Conservation (phyloP, 2,888 invertebrate species). For the Sarcophaga carnaria region DNA sequence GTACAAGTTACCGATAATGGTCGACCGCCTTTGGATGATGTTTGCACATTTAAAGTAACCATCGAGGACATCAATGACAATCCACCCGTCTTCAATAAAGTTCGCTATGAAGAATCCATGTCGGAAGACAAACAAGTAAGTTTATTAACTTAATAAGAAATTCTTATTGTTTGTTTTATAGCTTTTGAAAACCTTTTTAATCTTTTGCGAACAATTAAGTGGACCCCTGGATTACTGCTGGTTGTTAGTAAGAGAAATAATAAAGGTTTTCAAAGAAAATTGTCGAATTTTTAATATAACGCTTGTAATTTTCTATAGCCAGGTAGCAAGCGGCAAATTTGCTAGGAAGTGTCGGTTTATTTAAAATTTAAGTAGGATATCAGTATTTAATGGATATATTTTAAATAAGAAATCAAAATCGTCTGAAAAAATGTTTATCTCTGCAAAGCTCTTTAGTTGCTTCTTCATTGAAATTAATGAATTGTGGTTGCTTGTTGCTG, state of each 20-base stretch:
- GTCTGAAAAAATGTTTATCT: too few relatives aligned
- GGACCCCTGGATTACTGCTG: constrained; percentile 79
- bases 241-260: constrained; percentile 69
- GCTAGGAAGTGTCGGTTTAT: too few relatives aligned
- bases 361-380: too few relatives aligned
- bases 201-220: constrained; percentile 71
- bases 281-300: neutral
- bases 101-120: constrained; percentile 88
- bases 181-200: constrained; percentile 17
- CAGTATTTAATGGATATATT: too few relatives aligned
- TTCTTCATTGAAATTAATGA: too few relatives aligned
- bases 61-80: constrained; percentile 98
- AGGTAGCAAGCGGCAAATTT: neutral
- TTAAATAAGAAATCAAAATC: too few relatives aligned
- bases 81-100: constrained; percentile 82
- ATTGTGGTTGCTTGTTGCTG: too few relatives aligned
- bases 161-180: neutral
- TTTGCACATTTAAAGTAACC: constrained; percentile 95
- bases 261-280: constrained; percentile 18
- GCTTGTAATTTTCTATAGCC: neutral
- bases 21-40: constrained; percentile 93
- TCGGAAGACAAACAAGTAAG: constrained; percentile 89
- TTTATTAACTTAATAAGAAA: neutral
- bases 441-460: too few relatives aligned
- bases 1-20: constrained; percentile 97